These are phyloP conservation scores for Chaetogeoica ovagalla DNA, from an alignment of 2,888 invertebrate genomes.

Conservation along the genomic window DNA sequence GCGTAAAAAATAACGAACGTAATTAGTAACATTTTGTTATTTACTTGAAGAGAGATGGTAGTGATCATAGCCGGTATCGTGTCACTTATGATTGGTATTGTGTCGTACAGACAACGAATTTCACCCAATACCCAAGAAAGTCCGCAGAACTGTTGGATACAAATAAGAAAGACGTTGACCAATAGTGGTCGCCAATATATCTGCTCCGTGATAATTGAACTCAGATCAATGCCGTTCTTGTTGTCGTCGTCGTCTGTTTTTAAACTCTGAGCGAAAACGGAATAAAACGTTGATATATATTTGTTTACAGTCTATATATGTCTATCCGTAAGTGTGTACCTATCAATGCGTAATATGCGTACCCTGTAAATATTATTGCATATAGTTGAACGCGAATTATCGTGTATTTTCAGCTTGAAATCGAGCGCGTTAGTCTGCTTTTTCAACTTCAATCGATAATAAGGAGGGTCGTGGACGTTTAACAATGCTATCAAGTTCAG, in stretches of 20 bases:
- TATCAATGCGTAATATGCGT: background rate
- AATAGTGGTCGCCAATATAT: background rate
- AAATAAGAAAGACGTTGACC: conserved; percentile 1
- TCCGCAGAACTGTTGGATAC: conserved; percentile 16
- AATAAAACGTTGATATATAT: background rate
- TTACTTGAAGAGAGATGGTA: background rate
- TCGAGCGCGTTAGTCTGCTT: background rate
- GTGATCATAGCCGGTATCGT: background rate
- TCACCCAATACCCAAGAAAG: background rate
- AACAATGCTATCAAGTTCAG: too few relatives aligned
- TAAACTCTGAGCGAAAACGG: background rate
- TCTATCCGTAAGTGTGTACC: too few relatives aligned
- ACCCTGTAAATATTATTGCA: conserved; percentile 12
- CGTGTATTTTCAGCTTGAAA: background rate
- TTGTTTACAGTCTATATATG: too few relatives aligned
- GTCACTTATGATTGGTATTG: background rate
- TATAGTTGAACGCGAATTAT: background rate
- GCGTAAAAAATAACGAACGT: background rate
- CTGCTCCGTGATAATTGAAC: background rate
- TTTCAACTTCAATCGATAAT: background rate
- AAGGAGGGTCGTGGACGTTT: too few relatives aligned
- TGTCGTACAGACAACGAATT: background rate
- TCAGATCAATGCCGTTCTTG: background rate
- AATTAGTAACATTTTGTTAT: background rate
- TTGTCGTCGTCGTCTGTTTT: background rate